phyloP scores from a whole-genome alignment of 2,888 invertebrate genomes.

The Drosophila parthenogenetica region DNA sequence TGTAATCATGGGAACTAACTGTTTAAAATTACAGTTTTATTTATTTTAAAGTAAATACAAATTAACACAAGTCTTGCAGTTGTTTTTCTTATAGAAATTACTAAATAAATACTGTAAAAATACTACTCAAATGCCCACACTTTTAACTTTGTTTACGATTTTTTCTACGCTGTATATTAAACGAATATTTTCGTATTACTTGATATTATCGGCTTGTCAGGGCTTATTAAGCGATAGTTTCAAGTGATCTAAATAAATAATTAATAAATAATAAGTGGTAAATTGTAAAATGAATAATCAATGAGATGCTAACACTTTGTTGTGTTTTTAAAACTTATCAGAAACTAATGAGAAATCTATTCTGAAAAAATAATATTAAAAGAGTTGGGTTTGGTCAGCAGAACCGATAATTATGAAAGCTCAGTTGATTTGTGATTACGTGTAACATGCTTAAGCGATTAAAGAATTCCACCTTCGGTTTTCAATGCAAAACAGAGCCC shows the following conservation, averaged over 20 bases:
- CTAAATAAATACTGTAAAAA: background rate
- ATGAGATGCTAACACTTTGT: background rate
- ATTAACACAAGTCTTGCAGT: background rate
- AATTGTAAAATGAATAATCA: background rate
- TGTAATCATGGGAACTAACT: conserved; percentile 12
- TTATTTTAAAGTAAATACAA: background rate
- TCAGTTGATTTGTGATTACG: conserved; percentile 19
- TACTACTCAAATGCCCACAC: no score
- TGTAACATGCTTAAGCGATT: conserved; percentile 7
- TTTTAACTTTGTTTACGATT: no score
- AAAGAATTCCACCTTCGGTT: conserved; percentile 31
- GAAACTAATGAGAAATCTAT: conserved; percentile 12
- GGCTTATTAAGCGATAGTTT: background rate
- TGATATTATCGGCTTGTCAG: background rate
- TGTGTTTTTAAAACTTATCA: background rate
- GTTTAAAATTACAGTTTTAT: background rate
- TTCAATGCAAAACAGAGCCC: conserved; percentile 12
- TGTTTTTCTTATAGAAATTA: background rate
- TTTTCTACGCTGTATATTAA: no score
- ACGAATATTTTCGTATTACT: background rate
- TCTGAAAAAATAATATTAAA: background rate
- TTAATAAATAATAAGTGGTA: background rate
- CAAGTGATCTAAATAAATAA: background rate
- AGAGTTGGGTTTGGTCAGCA: conserved; percentile 5
- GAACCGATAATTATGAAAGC: conserved; percentile 16